Percentiles rank a stretch among this genome's conserved stretches.
Conservation (phyloP, 2,797 vertebrate genomes). For the Alauda arvensis region DNA sequence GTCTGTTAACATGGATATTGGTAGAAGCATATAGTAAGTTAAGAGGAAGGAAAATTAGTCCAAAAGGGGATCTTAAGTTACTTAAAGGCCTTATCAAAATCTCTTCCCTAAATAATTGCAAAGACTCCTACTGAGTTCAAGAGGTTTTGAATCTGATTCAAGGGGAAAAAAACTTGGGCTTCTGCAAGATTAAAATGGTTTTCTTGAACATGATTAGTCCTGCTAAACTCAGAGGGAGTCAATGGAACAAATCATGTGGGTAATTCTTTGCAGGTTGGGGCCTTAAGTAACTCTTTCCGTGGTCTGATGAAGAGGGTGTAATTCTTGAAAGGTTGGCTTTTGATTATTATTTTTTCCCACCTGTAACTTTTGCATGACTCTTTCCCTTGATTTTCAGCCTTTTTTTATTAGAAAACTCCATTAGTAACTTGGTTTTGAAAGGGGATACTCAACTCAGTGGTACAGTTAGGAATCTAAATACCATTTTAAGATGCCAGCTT, state of each 20-base stretch:
- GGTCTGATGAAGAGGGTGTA: constrained; percentile 61
- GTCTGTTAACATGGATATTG: not conserved
- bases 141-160: not conserved
- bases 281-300: constrained; percentile 60
- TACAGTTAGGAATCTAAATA: not conserved
- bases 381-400: constrained; percentile 43
- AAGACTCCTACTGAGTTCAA: not conserved
- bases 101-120: not conserved
- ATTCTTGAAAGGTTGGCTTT: constrained; percentile 60
- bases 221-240: constrained; percentile 41
- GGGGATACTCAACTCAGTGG: not conserved
- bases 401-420: not conserved
- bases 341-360: constrained; percentile 41
- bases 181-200: not conserved
- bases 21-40: not conserved
- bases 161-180: not conserved
- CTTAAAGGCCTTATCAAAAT: not conserved
- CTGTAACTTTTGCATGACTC: constrained; percentile 53
- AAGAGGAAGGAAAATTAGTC: not conserved
- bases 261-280: constrained; percentile 63
- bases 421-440: constrained; percentile 1
- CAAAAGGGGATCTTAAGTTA: not conserved
- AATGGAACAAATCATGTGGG: constrained; percentile 62
- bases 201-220: constrained; percentile 31
- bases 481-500: not conserved